Evolutionary conservation across 2,113 vertebrate species (phyloP), one percentile per base, ranked within the genome.

Genomic region (Xenopus tropicalis): DNA sequence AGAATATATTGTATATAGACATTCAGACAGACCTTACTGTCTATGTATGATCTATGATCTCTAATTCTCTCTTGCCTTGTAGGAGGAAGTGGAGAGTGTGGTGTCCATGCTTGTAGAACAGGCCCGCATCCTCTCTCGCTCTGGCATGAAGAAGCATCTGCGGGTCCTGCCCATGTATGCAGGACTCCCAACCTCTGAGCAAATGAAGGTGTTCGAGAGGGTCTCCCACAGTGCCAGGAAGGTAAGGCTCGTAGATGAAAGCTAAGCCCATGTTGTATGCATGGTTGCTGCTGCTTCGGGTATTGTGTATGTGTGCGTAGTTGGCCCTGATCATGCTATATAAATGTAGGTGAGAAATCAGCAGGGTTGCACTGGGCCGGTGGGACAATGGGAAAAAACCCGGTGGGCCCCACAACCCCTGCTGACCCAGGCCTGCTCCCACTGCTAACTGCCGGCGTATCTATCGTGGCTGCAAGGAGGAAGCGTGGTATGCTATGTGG

Each of bases 61-160:
- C 29, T 37, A 7, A 37, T 37, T 37, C n/a, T n/a, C n/a, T n/a
- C 29, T 48, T 48, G 12, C 46, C 46, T 48, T 79, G 81, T 82
- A 99, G 97, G 97, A 99, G 13, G 97, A 99, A 79, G 97, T 99
- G 65, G 97, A 99, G 87, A 94, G 92, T 13, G 94, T 96, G 61
- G 94, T 94, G 74, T 96, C 94, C 1, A 87, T 97, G 85, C 86
- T 99, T 48, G 92, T 96, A 57, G 97, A 99, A 2, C 94, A 98
- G 85, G 96, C 97, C 22, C 90, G 97, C 25, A 88, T 91, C 10
- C 83, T 98, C 3, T 93, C 94, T 21, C 93, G 95, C 23, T 90
- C 90, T 0, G 96, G 96, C 7, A 94, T 99, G 95, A 98, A 96
- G 78, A 97, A 91, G 13, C 95, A 99, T 76, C 92, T 99, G 57